These are phyloP conservation scores for Benitochromis conjunctus DNA, from an alignment of 2,113 vertebrate genomes.

Conservation along the genomic window DNA sequence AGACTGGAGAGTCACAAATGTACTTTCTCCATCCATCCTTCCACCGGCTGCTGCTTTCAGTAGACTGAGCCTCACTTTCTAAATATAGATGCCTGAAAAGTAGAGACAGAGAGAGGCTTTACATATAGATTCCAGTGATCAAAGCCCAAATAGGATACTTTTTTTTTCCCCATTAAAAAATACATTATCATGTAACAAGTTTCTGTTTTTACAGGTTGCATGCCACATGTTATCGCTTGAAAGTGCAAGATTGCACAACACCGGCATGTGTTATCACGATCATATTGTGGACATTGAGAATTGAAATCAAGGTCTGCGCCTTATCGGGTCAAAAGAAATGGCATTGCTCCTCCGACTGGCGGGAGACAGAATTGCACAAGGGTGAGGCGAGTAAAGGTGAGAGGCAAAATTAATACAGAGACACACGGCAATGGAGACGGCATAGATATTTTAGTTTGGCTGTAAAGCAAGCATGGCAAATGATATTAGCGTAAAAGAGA, in stretches of 20 bases:
- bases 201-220: neutral
- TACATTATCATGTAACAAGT: neutral
- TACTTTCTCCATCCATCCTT: conserved; percentile 15
- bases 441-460: neutral
- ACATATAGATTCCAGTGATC: neutral
- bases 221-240: neutral
- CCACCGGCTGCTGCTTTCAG: conserved; percentile 9
- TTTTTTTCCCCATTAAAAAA: neutral
- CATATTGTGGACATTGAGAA: neutral
- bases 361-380: conserved; percentile 19
- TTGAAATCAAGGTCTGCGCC: neutral
- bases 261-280: neutral
- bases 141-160: neutral
- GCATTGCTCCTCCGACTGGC: conserved; percentile 67
- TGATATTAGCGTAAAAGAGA: neutral
- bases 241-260: neutral
- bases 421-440: neutral
- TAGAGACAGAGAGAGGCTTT: neutral
- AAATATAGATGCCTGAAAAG: neutral
- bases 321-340: conserved; percentile 31
- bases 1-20: conserved; percentile 40
- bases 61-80: neutral
- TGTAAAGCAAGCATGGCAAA: neutral
- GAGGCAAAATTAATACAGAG: neutral
- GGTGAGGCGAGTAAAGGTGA: neutral